phyloP scores from a whole-genome alignment of 1,140 invertebrate species.

The Aleiodes sp. region DNA sequence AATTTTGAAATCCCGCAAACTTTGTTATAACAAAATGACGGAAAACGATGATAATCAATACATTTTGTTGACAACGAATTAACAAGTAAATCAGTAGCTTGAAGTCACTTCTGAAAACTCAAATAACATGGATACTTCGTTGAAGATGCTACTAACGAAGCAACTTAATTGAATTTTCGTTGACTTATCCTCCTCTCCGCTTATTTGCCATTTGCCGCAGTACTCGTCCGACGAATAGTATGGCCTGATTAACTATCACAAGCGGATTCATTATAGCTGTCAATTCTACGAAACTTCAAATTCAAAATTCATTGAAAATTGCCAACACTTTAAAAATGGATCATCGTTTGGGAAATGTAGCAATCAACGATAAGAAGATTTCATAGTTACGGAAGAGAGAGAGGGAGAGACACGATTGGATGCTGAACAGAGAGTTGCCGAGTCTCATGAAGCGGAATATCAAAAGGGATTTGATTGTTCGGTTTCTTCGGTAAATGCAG shows the following conservation, averaged over 20 bases:
- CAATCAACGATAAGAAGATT: not conserved
- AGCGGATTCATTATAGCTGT: constrained; percentile 20
- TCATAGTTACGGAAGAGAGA: not conserved
- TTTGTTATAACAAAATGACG: no score
- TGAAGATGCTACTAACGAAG: constrained; percentile 24
- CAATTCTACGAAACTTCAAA: not conserved
- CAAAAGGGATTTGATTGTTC: constrained; percentile 10
- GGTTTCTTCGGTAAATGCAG: not conserved
- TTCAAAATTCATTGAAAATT: not conserved
- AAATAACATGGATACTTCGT: not conserved
- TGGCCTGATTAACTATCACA: constrained; percentile 4
- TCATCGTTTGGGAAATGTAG: not conserved
- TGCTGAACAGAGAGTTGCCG: not conserved
- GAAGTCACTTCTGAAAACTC: not conserved
- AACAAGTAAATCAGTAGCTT: not conserved
- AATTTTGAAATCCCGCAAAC: no score
- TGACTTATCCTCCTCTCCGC: not conserved
- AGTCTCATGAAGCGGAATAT: not conserved
- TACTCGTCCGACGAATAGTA: not conserved
- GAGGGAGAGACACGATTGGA: not conserved
- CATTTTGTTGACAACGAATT: not conserved
- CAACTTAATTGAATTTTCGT: constrained; percentile 23
- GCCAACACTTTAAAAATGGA: not conserved
- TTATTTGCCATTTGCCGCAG: not conserved
- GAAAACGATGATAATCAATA: no score